A percentile compares a stretch with the other conserved stretches of the same genome.
These are phyloP conservation scores for Gasterosteus nipponicus DNA, from an alignment of 2,113 vertebrate genomes.

Conservation along the genomic window DNA sequence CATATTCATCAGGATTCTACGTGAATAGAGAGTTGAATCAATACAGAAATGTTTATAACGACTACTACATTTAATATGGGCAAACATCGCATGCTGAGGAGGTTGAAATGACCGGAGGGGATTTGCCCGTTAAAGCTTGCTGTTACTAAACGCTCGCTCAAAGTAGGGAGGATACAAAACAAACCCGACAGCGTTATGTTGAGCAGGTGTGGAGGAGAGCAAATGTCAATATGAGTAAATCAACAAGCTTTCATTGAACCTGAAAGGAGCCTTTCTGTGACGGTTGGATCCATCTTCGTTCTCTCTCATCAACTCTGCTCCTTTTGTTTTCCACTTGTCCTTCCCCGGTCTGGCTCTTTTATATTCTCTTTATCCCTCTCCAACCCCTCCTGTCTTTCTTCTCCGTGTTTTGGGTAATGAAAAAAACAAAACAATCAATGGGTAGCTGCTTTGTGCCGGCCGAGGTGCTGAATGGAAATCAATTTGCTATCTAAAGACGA, in stretches of 20 bases:
- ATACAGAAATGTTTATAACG: slow-evolving; percentile 33
- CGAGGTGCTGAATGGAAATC: slow-evolving; percentile 68
- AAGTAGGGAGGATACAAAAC: neutral
- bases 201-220: slow-evolving; percentile 32
- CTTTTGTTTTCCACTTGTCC: neutral
- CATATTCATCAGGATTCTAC: neutral
- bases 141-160: neutral
- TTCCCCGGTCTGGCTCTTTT: slow-evolving; percentile 9
- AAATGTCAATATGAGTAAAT: slow-evolving; percentile 54
- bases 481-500: slow-evolving; percentile 63
- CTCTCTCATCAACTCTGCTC: neutral
- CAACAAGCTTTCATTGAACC: slow-evolving; percentile 49
- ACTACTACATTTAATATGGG: slow-evolving; percentile 25
- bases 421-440: slow-evolving; percentile 64
- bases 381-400: slow-evolving; percentile 9
- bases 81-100: slow-evolving; percentile 6
- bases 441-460: slow-evolving; percentile 49
- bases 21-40: neutral
- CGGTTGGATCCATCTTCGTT: slow-evolving; percentile 21
- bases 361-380: neutral
- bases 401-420: slow-evolving; percentile 55
- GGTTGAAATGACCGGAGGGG: neutral
- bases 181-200: slow-evolving; percentile 25
- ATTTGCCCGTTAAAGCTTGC: slow-evolving; percentile 3
- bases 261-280: slow-evolving; percentile 33